Base-by-base conservation (phyloP, 1,140 invertebrate genomes). In the Bombus sylvicola region DNA sequence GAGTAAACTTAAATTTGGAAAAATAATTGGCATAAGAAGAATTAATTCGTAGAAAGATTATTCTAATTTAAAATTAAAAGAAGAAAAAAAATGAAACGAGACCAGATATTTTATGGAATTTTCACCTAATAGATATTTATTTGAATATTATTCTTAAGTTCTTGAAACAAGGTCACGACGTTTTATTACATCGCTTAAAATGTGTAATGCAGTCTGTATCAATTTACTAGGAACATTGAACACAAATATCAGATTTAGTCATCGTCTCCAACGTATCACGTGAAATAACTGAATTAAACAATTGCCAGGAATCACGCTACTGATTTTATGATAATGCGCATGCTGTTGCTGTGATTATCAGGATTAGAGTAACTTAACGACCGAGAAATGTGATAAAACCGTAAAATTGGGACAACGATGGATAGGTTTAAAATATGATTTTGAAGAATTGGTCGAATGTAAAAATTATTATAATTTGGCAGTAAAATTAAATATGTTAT, bases 281-380 rank as follows among this genome's bases (percentile, higher is more conserved):
- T 47, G 43, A 22, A 74, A 74, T 34, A 74, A 47, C 41, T 25
- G n/a, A 74, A 47, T 47, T 74, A 31, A 31, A 31, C 41, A 47
- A 74, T 74, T 74, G n/a, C 72, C 25, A 12, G 18, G 41, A 34
- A 74, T 74, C 72, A 74, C 72, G 72, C 72, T 47, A 74, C 41
- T 31, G 41, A 72, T 72, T 10, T 9, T 72, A 31, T 18, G 39
- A 47, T 74, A 74, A 47, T 39, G n/a, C 9, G 72, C 72, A n/a
- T 74, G n/a, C n/a, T 74, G n/a, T n/a, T 74, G 41, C 18, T 43
- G 41, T 15, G 72, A 73, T 34, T 74, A 74, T 74, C 72, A 34
- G 31, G 2, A 18, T n/a, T 47, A 18, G n/a, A 31, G 18, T 74
- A 74, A 74, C 18, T 34, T 12, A 74, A 47, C n/a, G 10, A 47